A percentile compares a stretch with the other conserved stretches of the same genome.
phyloP scores from a whole-genome alignment of 2,797 vertebrate species.

The Etheostoma perlongum region DNA sequence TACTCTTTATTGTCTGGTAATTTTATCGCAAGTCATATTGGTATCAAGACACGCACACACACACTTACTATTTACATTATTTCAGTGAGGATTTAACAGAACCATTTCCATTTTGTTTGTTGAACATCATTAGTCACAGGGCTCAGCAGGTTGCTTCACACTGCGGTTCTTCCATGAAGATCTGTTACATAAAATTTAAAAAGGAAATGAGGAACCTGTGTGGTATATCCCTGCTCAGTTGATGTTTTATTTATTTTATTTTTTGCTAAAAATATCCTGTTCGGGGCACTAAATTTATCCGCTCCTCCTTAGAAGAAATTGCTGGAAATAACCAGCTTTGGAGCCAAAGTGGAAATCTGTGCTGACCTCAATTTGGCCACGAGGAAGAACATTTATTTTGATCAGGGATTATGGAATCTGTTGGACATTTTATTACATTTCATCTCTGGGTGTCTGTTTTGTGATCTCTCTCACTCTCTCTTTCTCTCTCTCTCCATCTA shows the following conservation, averaged over 20 bases:
- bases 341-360: slow-evolving; percentile 68
- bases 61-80: too few relatives aligned
- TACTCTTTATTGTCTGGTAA: too few relatives aligned
- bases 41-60: too few relatives aligned
- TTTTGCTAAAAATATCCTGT: slow-evolving; percentile 68
- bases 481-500: background rate
- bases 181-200: slow-evolving; percentile 52
- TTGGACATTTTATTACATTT: slow-evolving; percentile 53
- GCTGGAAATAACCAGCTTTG: slow-evolving; percentile 71
- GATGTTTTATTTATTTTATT: slow-evolving; percentile 29
- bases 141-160: slow-evolving; percentile 21
- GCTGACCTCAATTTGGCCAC: slow-evolving; percentile 71
- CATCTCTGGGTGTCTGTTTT: slow-evolving; percentile 32
- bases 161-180: slow-evolving; percentile 4
- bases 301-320: slow-evolving; percentile 57
- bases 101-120: slow-evolving; percentile 29
- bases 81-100: slow-evolving; percentile 17
- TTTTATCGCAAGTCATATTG: too few relatives aligned
- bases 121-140: slow-evolving; percentile 22
- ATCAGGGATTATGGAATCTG: slow-evolving; percentile 69
- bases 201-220: slow-evolving; percentile 17
- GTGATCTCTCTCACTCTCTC: slow-evolving; percentile 22
- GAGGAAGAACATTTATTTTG: slow-evolving; percentile 64
- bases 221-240: slow-evolving; percentile 67
- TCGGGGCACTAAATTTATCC: slow-evolving; percentile 71